phyloP scores from a whole-genome alignment of 2,888 invertebrate genomes.

The Drosophila koepferae region DNA sequence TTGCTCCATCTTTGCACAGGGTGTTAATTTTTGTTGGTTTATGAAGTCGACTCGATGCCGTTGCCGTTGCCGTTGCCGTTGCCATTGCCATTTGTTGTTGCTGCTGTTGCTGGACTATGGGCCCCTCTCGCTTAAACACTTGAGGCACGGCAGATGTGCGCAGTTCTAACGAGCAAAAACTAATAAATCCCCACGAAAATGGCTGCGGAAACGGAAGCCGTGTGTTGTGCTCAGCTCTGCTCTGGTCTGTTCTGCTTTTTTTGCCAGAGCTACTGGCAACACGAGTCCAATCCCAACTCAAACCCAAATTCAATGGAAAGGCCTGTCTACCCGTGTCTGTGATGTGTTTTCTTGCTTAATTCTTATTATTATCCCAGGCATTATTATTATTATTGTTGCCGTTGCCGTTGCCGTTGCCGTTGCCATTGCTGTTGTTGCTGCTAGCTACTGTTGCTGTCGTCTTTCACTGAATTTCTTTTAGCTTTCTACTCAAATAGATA shows the following conservation, averaged over 20 bases:
- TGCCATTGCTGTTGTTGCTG: constrained; percentile 8
- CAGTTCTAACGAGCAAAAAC: constrained; percentile 85
- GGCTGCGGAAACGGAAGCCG: constrained; percentile 81
- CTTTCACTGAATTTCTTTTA: constrained; percentile 71
- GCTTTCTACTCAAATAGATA: constrained; percentile 23
- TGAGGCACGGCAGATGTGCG: constrained; percentile 74
- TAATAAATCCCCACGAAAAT: constrained; percentile 83
- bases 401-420: constrained; percentile 3
- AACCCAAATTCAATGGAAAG: constrained; percentile 40
- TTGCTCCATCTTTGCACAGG: constrained; percentile 71
- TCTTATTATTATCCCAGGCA: constrained; percentile 80
- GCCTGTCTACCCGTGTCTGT: constrained; percentile 68
- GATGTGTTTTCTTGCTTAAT: constrained; percentile 82
- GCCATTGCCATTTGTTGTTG: constrained; percentile 10
- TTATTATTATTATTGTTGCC: constrained; percentile 66
- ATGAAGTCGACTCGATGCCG: constrained; percentile 75
- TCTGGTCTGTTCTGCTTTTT: constrained; percentile 13
- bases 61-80: constrained; percentile 32
- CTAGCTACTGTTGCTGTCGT: constrained; percentile 40
- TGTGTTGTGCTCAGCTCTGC: constrained; percentile 66
- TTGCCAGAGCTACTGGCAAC: constrained; percentile 21
- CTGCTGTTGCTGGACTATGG: constrained; percentile 50
- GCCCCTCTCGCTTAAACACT: constrained; percentile 61
- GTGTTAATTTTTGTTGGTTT: constrained; percentile 84
- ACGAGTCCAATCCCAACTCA: constrained; percentile 31